Conservation (phyloP, 1,140 invertebrate species). For the Mercenaria mercenaria region DNA sequence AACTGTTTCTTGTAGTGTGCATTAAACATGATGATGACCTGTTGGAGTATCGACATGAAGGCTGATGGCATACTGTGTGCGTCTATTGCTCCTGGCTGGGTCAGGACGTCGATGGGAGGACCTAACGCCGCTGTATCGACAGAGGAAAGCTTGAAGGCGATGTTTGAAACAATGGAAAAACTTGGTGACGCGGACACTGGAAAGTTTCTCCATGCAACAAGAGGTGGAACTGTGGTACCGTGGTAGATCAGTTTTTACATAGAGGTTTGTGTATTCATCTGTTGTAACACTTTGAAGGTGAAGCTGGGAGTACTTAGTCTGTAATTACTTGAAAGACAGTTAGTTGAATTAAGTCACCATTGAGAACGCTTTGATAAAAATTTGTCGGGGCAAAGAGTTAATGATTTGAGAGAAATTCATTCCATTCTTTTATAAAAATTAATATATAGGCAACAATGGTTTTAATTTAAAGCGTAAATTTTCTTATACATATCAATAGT, state of each 20-base stretch:
- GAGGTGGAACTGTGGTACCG: constrained; percentile 20
- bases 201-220: constrained; percentile 12
- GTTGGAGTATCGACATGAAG: constrained; percentile 93
- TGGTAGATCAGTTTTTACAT: constrained; percentile 37
- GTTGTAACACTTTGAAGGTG: neutral
- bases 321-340: neutral
- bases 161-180: constrained; percentile 22
- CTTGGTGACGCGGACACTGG: constrained; percentile 36
- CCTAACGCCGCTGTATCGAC: constrained; percentile 88
- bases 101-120: constrained; percentile 95
- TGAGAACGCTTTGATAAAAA: neutral
- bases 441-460: too few relatives aligned
- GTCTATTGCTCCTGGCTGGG: constrained; percentile 95
- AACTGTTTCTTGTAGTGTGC: constrained; percentile 92
- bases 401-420: too few relatives aligned
- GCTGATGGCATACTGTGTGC: constrained; percentile 91
- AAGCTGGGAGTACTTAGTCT: neutral
- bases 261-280: neutral
- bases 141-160: constrained; percentile 12
- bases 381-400: too few relatives aligned
- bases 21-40: constrained; percentile 95
- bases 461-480: too few relatives aligned
- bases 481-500: too few relatives aligned
- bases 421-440: too few relatives aligned
- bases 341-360: neutral